Evolutionary conservation across 2,113 vertebrate species (phyloP), one percentile per base, ranked within the genome.

Genomic region (Cygnus atratus): DNA sequence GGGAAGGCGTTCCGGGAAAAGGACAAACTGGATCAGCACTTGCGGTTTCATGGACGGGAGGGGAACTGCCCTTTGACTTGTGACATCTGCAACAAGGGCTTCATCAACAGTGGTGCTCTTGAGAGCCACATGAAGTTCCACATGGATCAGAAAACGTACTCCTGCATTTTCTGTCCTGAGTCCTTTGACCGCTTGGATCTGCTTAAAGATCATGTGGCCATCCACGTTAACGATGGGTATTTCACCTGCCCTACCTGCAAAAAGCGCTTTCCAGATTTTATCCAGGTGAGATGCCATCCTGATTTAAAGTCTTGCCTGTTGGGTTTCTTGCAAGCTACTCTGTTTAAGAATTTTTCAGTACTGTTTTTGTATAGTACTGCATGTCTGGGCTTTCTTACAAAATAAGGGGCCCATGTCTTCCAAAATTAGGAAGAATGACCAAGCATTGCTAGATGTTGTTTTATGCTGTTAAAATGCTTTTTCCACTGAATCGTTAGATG

Each of bases 1-100:
- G 99, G 99, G 41, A 99, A 99, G 96, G 99, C 99, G 54, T 99
- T 99, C 97, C 97, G 99, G 0, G 99, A 99, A 15, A 99, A 99
- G 96, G 99, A 99, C 95, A 99, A 99, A 87, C 98, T 99, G 97
- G 99, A 99, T 43, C 99, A 99, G 95, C 99, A 99, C 86, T 92
- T 99, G 97, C 98, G 99, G 12, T 99, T 99, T 75, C 99, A 99
- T 3, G 99, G 99, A 8, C 98, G 99, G 48, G 99, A 99, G 67
- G 98, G 98, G 44, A 98, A 96, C 90, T 99, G 98, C 96, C 97
- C 98, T 12, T 93, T 99, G 73, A 98, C 99, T 92, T 99, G 99
- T 94, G 99, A 99, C 88, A 98, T 99, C 67, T 99, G 99, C 97
- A 99, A 98, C 97, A 99, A 99, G 97, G 99, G 98, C 94, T 99